These are phyloP conservation scores for Telmatherina bonti DNA, from an alignment of 2,797 vertebrate genomes.

Conservation along the genomic window DNA sequence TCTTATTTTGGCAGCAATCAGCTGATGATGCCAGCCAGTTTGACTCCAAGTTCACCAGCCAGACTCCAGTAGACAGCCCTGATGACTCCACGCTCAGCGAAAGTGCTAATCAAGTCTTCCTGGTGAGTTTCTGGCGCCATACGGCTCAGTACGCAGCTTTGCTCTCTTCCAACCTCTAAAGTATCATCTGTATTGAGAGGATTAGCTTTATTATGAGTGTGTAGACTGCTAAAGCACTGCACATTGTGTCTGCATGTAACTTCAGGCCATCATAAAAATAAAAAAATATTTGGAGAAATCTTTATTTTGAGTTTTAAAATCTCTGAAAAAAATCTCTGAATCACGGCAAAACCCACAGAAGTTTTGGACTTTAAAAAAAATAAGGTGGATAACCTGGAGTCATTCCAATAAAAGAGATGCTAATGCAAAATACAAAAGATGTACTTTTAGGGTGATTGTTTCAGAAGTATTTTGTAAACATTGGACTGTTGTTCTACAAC, in stretches of 20 bases:
- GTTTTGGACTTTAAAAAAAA: background rate
- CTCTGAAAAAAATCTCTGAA: no score
- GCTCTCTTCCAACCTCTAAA: background rate
- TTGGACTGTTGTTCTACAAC: background rate
- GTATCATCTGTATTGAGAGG: background rate
- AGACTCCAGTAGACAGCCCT: conserved; percentile 96
- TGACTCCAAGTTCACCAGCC: conserved; percentile 98
- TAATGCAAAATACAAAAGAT: background rate
- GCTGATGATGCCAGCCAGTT: conserved; percentile 98
- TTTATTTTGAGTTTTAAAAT: background rate
- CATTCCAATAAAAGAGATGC: background rate
- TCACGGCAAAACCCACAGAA: no score
- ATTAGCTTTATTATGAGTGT: no score
- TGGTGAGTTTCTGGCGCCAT: conserved; percentile 81
- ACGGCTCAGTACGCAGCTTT: background rate
- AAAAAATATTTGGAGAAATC: background rate
- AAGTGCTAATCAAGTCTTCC: conserved; percentile 97
- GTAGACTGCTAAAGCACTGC: background rate
- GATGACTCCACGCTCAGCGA: conserved; percentile 97
- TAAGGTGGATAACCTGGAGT: background rate
- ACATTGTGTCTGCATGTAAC: background rate
- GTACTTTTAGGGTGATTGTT: no score
- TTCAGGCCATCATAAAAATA: background rate
- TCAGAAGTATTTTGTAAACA: background rate
- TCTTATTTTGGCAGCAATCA: conserved; percentile 82